These are phyloP conservation scores for Arrhamphus sclerolepis DNA, from an alignment of 2,797 vertebrate species.

Conservation along the genomic window DNA sequence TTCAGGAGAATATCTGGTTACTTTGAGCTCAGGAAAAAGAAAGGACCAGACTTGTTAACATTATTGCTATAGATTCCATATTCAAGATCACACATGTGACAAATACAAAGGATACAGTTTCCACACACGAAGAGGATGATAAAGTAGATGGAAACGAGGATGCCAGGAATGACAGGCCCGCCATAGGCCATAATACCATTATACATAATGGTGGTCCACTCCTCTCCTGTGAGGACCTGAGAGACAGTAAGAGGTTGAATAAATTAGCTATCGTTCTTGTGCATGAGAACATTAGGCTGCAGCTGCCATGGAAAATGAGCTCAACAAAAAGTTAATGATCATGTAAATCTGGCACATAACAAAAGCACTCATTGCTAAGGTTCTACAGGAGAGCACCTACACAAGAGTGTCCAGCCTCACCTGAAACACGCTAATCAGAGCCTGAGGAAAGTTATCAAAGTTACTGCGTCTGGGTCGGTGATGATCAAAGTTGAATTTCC, in stretches of 20 bases:
- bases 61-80: too few relatives aligned
- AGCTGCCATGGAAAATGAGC: background rate
- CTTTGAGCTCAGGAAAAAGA: constrained; percentile 62
- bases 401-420: constrained; percentile 60
- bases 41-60: background rate
- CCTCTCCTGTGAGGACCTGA: constrained; percentile 94
- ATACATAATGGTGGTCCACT: constrained; percentile 96
- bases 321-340: too few relatives aligned
- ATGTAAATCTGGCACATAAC: too few relatives aligned
- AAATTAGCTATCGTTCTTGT: background rate
- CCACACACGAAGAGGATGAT: constrained; percentile 93
- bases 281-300: background rate
- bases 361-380: too few relatives aligned
- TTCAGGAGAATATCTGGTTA: constrained; percentile 93
- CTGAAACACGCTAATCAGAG: constrained; percentile 98
- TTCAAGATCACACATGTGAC: background rate
- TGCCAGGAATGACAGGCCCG: constrained; percentile 90
- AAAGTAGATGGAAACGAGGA: constrained; percentile 95
- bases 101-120: constrained; percentile 92
- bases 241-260: constrained; percentile 12
- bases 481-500: constrained; percentile 92
- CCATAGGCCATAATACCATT: constrained; percentile 95
- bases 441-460: constrained; percentile 97
- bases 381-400: background rate
- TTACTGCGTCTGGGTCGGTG: constrained; percentile 87